phyloP scores from a whole-genome alignment of 1,140 invertebrate species.

The Temnothorax longispinosus region DNA sequence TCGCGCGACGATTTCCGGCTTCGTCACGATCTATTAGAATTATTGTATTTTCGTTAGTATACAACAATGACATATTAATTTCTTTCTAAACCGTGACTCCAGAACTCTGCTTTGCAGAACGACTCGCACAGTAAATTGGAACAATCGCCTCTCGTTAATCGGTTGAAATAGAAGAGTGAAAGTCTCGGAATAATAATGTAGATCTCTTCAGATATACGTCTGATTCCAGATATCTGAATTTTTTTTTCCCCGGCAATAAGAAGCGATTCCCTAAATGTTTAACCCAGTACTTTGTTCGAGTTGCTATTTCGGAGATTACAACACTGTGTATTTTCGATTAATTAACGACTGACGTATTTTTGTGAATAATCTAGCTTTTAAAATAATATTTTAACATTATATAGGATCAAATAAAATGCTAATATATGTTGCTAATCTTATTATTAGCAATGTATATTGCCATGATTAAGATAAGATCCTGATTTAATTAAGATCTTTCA shows the following conservation, averaged over 20 bases:
- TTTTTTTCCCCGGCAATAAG: not conserved
- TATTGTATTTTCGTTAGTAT: not conserved
- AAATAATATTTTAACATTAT: not conserved
- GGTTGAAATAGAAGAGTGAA: conserved; percentile 9
- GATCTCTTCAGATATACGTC: not conserved
- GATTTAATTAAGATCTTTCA: conserved; percentile 17
- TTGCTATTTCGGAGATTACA: not conserved
- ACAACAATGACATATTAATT: not conserved
- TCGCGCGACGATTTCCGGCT: not conserved
- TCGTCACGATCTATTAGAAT: not conserved
- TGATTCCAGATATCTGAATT: not conserved
- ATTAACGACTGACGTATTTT: not conserved
- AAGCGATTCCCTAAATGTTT: not conserved
- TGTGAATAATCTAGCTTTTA: not conserved
- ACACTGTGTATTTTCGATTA: not conserved
- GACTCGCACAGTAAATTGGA: not conserved
- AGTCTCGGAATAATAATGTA: conserved; percentile 35
- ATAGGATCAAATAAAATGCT: not conserved
- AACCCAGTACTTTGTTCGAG: not conserved
- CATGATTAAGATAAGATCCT: not conserved
- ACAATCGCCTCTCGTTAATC: conserved; percentile 17
- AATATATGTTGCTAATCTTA: not conserved
- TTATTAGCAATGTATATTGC: conserved; percentile 7
- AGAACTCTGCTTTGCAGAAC: not conserved
- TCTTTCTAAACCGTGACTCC: not conserved